Base-by-base conservation (phyloP, 2,113 vertebrate genomes). In the Thryonomys swinderianus region DNA sequence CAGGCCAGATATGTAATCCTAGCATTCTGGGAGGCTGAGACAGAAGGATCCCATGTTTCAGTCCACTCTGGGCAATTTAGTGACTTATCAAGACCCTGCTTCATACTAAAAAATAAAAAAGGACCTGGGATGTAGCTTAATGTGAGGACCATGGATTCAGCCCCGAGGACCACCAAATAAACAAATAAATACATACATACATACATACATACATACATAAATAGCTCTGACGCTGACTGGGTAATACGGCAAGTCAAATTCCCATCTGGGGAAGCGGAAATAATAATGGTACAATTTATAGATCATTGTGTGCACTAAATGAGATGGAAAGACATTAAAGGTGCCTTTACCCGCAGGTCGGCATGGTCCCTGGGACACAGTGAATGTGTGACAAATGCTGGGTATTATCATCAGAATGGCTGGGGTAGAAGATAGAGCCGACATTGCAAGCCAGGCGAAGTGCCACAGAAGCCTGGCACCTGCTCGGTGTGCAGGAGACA, bases 251-350 rank as follows among this genome's bases (percentile, higher is more conserved):
- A 64, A 45, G 80, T 69, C 40, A 48, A 53, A 48, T 14, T 66
- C 40, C 88, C 69, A 42, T 34, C 69, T 86, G 81, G 64, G 91
- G 95, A 48, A 74, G 87, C 42, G 37, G 81, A 66, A 88, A 48
- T 83, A 79, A 84, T 69, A 79, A 76, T 55, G 66, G 69, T 59
- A 59, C 51, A 20, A 27, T 57, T 40, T 86, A 57, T 3, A 4
- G 61, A 53, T 32, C 85, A 30, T 89, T 59, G 71, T 80, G 34
- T 79, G 21, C 66, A 91, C 53, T 16, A 45, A 45, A 61, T 37
- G 62, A 95, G 81, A 45, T 64, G 7, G 9, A 48, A 83, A 73
- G n/a, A 4, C 27, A n/a, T 3, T 42, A 18, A n/a, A 37, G 62
- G 53, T 55, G 61, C 48, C 37, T 64, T 73, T 83, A 27, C 69